Conservation (phyloP, 2,888 invertebrate species). For the Apotomis capreana region DNA sequence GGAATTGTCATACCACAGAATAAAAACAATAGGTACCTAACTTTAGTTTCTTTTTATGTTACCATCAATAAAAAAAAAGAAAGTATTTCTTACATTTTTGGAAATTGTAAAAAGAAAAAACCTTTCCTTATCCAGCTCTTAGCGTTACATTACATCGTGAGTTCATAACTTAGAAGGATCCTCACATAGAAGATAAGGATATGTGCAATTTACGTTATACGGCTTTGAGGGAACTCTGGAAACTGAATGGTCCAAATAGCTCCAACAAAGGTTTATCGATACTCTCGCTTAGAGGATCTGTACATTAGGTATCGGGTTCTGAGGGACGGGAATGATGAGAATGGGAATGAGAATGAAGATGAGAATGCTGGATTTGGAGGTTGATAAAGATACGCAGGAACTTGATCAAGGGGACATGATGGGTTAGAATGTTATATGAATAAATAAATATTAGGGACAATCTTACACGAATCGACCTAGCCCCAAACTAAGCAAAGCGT, state of each 20-base stretch:
- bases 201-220: slow-evolving; percentile 68
- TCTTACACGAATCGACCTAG: too few species aligned
- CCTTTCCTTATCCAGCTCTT: slow-evolving; percentile 35
- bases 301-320: slow-evolving; percentile 47
- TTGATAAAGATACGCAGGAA: too few species aligned
- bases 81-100: too few species aligned
- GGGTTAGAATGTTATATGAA: too few species aligned
- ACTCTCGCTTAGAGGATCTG: slow-evolving; percentile 51
- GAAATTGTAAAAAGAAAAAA: too few species aligned
- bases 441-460: too few species aligned
- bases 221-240: slow-evolving; percentile 45
- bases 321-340: slow-evolving; percentile 12
- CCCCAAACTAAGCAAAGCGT: too few species aligned
- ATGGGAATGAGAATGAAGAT: slow-evolving; percentile 34
- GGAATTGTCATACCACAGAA: too few species aligned
- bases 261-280: slow-evolving; percentile 64
- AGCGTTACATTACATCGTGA: slow-evolving; percentile 54
- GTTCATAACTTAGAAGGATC: slow-evolving; percentile 64
- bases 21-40: too few species aligned
- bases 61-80: too few species aligned
- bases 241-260: slow-evolving; percentile 55
- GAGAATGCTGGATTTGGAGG: slow-evolving; percentile 22
- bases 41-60: too few species aligned
- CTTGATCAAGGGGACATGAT: too few species aligned
- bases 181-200: slow-evolving; percentile 58